These are phyloP conservation scores for Sipha flava DNA, from an alignment of 1,140 invertebrate genomes.

Conservation along the genomic window DNA sequence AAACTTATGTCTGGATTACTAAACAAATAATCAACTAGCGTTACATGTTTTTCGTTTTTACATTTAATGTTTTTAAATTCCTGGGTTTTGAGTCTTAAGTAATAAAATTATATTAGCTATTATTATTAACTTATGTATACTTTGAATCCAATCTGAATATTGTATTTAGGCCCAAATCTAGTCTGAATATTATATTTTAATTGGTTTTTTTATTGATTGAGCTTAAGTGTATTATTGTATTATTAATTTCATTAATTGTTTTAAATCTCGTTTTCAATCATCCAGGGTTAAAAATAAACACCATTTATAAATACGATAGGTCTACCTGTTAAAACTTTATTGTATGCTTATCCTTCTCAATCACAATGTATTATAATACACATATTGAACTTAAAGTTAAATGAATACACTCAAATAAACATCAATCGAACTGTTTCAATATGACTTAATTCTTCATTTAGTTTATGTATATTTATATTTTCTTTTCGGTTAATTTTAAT, in stretches of 20 bases:
- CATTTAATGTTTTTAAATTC: background rate
- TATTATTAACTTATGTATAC: background rate
- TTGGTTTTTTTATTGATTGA: background rate
- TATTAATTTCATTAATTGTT: background rate
- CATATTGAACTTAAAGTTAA: background rate
- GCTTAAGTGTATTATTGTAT: background rate
- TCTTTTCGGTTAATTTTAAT: too few relatives aligned
- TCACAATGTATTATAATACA: background rate
- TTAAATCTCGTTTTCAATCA: conserved; percentile 6
- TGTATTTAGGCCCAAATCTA: background rate
- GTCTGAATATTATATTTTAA: background rate
- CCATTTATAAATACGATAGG: conserved; percentile 4
- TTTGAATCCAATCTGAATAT: background rate
- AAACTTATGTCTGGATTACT: too few relatives aligned
- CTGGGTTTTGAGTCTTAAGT: background rate
- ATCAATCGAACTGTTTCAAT: too few relatives aligned
- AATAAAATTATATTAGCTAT: background rate
- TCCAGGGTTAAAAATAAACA: conserved; percentile 19
- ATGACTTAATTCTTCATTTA: too few relatives aligned
- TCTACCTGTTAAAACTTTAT: background rate
- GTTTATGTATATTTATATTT: too few relatives aligned
- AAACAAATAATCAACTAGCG: background rate
- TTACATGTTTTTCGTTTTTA: background rate
- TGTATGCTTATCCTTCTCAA: background rate
- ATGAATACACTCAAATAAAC: too few relatives aligned